These are phyloP conservation scores for Gadopsis marmoratus DNA, from an alignment of 2,797 vertebrate genomes.

Conservation along the genomic window DNA sequence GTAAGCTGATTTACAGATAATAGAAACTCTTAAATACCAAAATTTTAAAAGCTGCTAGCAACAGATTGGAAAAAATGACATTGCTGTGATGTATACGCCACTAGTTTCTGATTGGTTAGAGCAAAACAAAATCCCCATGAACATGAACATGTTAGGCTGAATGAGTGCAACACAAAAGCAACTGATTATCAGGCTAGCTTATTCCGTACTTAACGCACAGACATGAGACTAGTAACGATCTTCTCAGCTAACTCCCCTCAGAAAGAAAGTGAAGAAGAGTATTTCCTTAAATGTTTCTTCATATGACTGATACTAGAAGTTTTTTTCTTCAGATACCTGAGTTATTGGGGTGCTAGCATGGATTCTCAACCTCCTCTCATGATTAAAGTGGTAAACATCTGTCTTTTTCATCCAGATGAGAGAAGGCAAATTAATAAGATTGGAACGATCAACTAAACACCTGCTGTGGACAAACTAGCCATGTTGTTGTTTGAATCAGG, in stretches of 20 bases:
- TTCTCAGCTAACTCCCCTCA: neutral
- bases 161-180: neutral
- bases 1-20: neutral
- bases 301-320: neutral
- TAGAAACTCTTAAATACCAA: neutral
- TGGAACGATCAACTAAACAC: slow-evolving; percentile 25
- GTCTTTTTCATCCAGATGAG: neutral
- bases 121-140: neutral
- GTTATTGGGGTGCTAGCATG: neutral
- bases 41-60: neutral
- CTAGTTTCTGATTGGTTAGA: no score
- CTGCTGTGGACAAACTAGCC: slow-evolving; percentile 31
- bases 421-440: slow-evolving; percentile 11
- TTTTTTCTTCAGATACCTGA: neutral
- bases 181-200: no score
- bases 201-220: neutral
- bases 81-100: no score
- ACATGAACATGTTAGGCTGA: neutral
- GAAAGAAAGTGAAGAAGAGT: neutral
- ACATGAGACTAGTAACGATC: no score
- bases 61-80: neutral
- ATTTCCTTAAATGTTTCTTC: neutral
- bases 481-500: slow-evolving; percentile 40
- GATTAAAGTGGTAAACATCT: slow-evolving; percentile 13
- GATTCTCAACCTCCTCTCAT: neutral